These are phyloP conservation scores for Ursus arctos DNA, from an alignment of 2,113 vertebrate genomes.

Conservation along the genomic window DNA sequence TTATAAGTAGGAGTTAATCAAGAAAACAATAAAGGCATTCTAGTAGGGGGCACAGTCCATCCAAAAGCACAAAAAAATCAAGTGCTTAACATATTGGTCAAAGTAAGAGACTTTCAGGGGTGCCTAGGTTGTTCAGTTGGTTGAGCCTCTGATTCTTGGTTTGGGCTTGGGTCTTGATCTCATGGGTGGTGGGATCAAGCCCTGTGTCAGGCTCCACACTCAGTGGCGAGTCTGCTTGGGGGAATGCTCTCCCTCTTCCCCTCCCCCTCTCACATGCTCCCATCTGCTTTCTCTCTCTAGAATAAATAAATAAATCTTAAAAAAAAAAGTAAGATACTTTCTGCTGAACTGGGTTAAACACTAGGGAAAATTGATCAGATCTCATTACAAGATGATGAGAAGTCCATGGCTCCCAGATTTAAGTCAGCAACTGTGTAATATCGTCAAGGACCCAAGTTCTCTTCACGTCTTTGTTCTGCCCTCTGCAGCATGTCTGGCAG, in stretches of 20 bases:
- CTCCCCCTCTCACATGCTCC: no score
- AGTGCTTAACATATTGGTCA: not conserved
- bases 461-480: not conserved
- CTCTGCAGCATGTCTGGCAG: no score
- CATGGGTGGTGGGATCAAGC: no score
- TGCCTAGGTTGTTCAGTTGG: no score
- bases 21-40: not conserved
- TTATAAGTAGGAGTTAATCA: not conserved
- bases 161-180: no score
- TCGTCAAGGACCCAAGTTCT: not conserved
- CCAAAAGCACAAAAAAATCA: not conserved
- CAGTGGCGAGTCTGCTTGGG: no score
- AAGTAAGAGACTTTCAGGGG: not conserved
- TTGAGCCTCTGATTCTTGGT: no score
- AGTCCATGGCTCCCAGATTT: not conserved
- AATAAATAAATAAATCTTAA: no score
- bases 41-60: not conserved
- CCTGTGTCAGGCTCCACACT: no score
- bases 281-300: no score
- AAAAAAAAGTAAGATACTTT: not conserved
- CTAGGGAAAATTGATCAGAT: not conserved
- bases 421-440: not conserved
- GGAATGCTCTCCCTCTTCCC: no score
- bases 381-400: not conserved
- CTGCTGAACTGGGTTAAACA: not conserved